Evolutionary conservation across 2,113 vertebrate genomes (phyloP), one percentile per base, ranked within the genome.

Genomic region (Serilophus lunatus): DNA sequence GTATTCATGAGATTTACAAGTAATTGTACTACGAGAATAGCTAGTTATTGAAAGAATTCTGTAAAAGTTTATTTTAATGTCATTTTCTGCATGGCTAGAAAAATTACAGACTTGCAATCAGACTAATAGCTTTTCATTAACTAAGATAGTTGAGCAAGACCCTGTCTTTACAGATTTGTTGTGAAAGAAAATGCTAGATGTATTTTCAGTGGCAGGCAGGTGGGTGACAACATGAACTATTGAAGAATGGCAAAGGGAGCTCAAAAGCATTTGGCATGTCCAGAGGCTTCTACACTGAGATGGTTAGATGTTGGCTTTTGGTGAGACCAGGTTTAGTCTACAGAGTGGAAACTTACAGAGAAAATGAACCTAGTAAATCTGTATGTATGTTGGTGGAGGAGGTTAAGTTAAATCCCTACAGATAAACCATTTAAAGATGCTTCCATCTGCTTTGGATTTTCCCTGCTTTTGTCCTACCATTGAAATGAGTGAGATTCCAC

Each of bases 81-180:
- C 60, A 74, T 95, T 86, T 86, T 88, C 64, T 95, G 53, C 54
- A 71, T 47, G 61, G 85, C 79, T 93, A 72, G 96, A 95, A 89
- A 63, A 91, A 79, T 97, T 96, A 90, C 45, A 63, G 91, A 44
- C 35, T 29, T 81, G 59, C 93, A 90, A 87, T 93, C 51, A 95
- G 94, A 88, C 54, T 96, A 92, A 94, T 86, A 86, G 90, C 51
- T 94, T 95, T 94, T 86, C 75, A 96, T 97, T 95, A 92, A 77
- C 95, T 94, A 94, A 91, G 75, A 70, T 45, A 87, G 70, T 79
- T 90, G 64, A 95, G 65, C 53, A 79, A 93, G 87, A 95, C 28
- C 44, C 33, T 65, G 24, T 56, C 89, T 71, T 76, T 23, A 59
- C 29, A 29, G 33, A 83, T 92, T 36, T 63, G 22, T 75, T 74